Conservation (phyloP, 2,113 vertebrate genomes). For the Dipodomys ordii region DNA sequence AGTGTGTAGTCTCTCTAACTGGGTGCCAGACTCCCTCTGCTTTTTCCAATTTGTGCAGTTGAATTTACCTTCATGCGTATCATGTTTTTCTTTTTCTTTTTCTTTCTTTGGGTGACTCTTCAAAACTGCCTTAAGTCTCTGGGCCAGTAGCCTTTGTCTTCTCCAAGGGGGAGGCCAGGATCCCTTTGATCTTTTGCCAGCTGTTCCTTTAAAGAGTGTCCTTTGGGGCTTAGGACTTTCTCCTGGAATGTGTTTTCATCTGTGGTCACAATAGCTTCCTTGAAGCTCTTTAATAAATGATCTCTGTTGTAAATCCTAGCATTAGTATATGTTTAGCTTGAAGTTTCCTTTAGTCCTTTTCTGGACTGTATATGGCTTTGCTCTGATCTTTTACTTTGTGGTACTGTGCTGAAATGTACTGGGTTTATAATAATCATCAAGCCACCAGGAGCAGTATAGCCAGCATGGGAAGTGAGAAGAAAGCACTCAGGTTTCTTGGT, state of each 20-base stretch:
- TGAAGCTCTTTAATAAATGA: background rate
- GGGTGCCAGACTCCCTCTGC: background rate
- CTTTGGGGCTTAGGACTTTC: background rate
- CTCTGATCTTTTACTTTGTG: background rate
- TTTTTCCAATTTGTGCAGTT: conserved; percentile 1
- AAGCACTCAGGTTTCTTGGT: background rate
- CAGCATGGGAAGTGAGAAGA: background rate
- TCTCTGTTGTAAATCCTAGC: conserved; percentile 17
- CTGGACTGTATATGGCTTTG: background rate
- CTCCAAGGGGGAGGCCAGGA: background rate
- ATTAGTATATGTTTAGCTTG: background rate
- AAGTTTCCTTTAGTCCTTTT: background rate
- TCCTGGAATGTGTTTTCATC: background rate
- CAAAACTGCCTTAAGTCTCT: background rate
- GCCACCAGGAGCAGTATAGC: background rate
- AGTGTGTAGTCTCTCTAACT: background rate
- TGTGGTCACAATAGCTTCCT: background rate
- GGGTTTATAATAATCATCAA: rapidly evolving
- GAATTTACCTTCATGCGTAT: conserved; percentile 39
- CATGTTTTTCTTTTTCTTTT: conserved; percentile 36
- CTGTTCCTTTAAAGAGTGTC: background rate
- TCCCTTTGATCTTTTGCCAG: conserved; percentile 39
- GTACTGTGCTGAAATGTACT: background rate
- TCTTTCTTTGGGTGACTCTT: background rate
- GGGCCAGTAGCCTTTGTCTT: background rate